Evolutionary conservation across 2,113 vertebrate species (phyloP), one percentile per base, ranked within the genome.

Genomic region (Aythya baeri): DNA sequence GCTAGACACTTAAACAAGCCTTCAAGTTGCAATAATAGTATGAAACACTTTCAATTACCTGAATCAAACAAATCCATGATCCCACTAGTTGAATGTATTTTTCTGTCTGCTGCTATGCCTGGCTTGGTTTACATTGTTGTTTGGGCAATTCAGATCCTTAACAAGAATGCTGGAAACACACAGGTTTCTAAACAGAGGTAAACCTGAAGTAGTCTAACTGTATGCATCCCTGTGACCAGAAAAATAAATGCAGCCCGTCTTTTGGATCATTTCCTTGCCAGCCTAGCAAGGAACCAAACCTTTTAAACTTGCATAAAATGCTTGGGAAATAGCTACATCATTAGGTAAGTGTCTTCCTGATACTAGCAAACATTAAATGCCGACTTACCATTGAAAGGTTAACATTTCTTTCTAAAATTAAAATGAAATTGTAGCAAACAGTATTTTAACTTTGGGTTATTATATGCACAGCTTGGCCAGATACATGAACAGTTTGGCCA

Each of bases 21-120:
- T 99, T 99, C 98, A 98, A 98, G 98, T 98, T 98, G 98, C 98
- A 98, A 98, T 99, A 99, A 99, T 98, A 98, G 99, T 99, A 99
- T 98, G 98, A 99, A 99, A 99, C 98, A 98, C 99, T 99, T 98
- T 99, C 98, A 98, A 99, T 99, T 99, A 99, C 98, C 98, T 98
- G 98, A 99, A 98, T 98, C 98, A 98, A 98, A 99, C 99, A 99
- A 99, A 99, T 98, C 98, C 99, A 98, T 98, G 98, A 98, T 98
- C 98, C 98, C 97, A 98, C 98, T 97, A 98, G 98, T 97, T 97
- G 98, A 98, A 98, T 98, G 97, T 94, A 96, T 98, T 98, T 98
- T 97, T 97, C 97, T 98, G 97, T 96, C 97, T 97, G 96, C 97
- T 97, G 97, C 97, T 96, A 92, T 97, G 96, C 97, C 97, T 98